phyloP scores from a whole-genome alignment of 2,797 vertebrate genomes.

The Anguilla pacifica region DNA sequence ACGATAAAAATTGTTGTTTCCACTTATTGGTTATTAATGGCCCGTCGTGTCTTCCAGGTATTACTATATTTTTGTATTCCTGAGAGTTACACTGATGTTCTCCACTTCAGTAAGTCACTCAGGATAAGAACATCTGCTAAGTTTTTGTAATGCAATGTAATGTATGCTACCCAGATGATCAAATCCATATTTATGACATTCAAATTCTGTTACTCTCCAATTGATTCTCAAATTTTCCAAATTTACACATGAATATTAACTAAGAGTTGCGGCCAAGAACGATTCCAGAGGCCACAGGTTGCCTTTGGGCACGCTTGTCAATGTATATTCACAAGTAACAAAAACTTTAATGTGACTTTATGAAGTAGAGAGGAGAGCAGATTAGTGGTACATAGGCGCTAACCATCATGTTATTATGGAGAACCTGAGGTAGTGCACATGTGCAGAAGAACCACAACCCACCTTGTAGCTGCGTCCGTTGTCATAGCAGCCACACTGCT shows the following conservation, averaged over 20 bases:
- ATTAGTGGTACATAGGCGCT: background rate
- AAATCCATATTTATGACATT: background rate
- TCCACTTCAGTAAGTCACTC: too few relatives aligned
- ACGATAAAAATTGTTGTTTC: too few relatives aligned
- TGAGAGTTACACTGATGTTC: too few relatives aligned
- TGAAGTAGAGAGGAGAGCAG: background rate
- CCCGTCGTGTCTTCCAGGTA: too few relatives aligned
- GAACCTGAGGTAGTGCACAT: background rate
- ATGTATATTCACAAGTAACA: background rate
- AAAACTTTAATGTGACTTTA: background rate
- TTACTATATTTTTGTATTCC: too few relatives aligned
- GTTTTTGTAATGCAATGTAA: too few relatives aligned
- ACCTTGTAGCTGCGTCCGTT: conserved; percentile 76
- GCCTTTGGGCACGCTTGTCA: background rate
- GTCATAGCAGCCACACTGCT: conserved; percentile 78
- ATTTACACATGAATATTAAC: background rate
- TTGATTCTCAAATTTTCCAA: background rate
- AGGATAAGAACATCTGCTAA: too few relatives aligned
- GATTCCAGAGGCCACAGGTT: background rate
- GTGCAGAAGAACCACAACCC: background rate
- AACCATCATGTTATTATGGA: background rate
- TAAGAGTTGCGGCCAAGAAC: background rate
- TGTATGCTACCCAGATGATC: background rate
- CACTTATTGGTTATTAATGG: too few relatives aligned
- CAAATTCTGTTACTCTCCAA: background rate